phyloP scores from a whole-genome alignment of 2,888 invertebrate genomes.

The Hyppa rectilinea region DNA sequence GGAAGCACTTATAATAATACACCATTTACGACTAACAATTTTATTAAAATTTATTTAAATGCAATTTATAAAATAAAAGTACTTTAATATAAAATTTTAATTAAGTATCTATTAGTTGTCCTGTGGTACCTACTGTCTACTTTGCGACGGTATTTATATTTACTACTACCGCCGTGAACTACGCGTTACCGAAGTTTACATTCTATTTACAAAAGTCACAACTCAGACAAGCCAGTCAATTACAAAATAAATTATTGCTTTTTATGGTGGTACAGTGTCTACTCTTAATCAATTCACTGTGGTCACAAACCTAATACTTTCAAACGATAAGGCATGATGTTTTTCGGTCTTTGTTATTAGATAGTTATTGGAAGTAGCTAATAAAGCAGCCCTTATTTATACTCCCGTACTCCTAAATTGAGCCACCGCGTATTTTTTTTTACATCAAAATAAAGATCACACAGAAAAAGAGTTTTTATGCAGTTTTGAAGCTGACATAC shows the following conservation, averaged over 20 bases:
- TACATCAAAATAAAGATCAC: too few relatives aligned
- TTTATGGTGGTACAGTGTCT: not conserved
- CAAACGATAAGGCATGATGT: not conserved
- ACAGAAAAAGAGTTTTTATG: too few relatives aligned
- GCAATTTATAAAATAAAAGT: constrained; percentile 64
- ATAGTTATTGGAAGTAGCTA: too few relatives aligned
- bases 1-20: constrained; percentile 19
- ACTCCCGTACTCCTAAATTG: too few relatives aligned
- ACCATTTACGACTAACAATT: constrained; percentile 39
- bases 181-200: not conserved
- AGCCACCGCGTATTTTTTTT: too few relatives aligned
- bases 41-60: constrained; percentile 62
- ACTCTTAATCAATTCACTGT: not conserved
- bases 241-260: constrained; percentile 2
- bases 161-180: not conserved
- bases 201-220: constrained; percentile 2
- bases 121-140: not conserved
- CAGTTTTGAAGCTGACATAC: too few relatives aligned
- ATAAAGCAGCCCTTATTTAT: too few relatives aligned
- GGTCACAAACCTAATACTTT: not conserved
- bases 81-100: constrained; percentile 46
- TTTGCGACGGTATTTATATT: not conserved
- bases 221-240: not conserved
- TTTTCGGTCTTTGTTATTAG: not conserved
- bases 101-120: constrained; percentile 13